phyloP scores from a whole-genome alignment of 2,797 vertebrate genomes.

The Cynodonichthys magdalenae region DNA sequence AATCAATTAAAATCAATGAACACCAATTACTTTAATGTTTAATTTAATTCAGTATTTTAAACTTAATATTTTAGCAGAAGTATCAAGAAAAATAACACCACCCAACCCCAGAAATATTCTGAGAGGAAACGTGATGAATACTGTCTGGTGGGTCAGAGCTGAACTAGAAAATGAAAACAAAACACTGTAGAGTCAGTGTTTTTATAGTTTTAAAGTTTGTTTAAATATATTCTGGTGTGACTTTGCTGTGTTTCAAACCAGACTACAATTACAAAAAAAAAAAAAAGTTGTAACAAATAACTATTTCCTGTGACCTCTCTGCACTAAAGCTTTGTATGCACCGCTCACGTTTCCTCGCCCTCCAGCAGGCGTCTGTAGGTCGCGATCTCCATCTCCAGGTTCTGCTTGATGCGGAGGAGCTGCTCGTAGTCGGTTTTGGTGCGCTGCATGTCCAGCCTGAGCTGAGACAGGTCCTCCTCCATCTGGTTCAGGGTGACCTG shows the following conservation, averaged over 20 bases:
- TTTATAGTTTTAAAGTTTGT: background rate
- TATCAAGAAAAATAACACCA: background rate
- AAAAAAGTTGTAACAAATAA: too few species aligned
- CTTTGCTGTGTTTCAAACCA: too few species aligned
- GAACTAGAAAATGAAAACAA: background rate
- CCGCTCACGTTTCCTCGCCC: conserved; percentile 78
- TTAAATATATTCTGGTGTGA: background rate
- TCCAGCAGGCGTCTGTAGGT: conserved; percentile 85
- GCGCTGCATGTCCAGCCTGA: conserved; percentile 83
- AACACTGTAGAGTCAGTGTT: background rate
- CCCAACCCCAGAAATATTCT: background rate
- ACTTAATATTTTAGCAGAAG: background rate
- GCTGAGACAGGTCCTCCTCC: conserved; percentile 84
- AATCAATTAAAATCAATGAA: too few species aligned
- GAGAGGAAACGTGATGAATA: background rate
- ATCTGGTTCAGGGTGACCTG: conserved; percentile 81
- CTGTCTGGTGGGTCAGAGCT: background rate
- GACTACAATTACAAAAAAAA: too few species aligned
- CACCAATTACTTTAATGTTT: background rate
- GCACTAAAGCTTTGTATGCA: background rate
- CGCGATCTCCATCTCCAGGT: conserved; percentile 85
- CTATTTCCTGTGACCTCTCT: background rate
- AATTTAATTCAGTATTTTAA: background rate
- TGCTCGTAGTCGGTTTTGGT: conserved; percentile 85
- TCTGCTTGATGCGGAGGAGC: conserved; percentile 85